These are phyloP conservation scores for Trilocha varians DNA, from an alignment of 2,888 invertebrate species.

Conservation along the genomic window DNA sequence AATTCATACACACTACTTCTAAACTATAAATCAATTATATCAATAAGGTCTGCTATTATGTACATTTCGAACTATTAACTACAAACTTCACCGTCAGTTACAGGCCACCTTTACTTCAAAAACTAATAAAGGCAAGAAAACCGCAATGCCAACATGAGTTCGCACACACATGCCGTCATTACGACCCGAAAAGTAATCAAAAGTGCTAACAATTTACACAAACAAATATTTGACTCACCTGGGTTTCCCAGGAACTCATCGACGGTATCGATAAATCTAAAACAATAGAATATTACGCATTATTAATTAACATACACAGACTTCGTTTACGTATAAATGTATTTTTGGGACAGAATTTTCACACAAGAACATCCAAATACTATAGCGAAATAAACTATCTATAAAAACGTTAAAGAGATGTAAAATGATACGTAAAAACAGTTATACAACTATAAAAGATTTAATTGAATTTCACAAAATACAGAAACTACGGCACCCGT, in stretches of 20 bases:
- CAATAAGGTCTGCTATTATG: too few relatives aligned
- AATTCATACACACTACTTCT: too few relatives aligned
- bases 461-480: conserved; percentile 67
- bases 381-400: conserved; percentile 32
- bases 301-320: neutral
- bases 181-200: conserved; percentile 38
- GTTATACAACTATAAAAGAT: conserved; percentile 55
- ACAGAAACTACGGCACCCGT: conserved; percentile 54
- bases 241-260: conserved; percentile 51
- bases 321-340: too few relatives aligned
- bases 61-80: too few relatives aligned
- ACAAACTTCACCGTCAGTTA: neutral
- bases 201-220: conserved; percentile 32
- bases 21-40: too few relatives aligned
- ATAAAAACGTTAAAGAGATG: conserved; percentile 43
- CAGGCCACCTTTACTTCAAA: conserved; percentile 32
- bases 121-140: conserved; percentile 40
- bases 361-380: conserved; percentile 29
- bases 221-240: conserved; percentile 53
- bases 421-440: conserved; percentile 55
- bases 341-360: conserved; percentile 16
- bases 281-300: conserved; percentile 36
- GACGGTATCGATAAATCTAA: conserved; percentile 58
- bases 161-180: conserved; percentile 29
- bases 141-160: conserved; percentile 34